Base-by-base conservation (phyloP, 2,113 vertebrate genomes). In the Salvelinus fontinalis region DNA sequence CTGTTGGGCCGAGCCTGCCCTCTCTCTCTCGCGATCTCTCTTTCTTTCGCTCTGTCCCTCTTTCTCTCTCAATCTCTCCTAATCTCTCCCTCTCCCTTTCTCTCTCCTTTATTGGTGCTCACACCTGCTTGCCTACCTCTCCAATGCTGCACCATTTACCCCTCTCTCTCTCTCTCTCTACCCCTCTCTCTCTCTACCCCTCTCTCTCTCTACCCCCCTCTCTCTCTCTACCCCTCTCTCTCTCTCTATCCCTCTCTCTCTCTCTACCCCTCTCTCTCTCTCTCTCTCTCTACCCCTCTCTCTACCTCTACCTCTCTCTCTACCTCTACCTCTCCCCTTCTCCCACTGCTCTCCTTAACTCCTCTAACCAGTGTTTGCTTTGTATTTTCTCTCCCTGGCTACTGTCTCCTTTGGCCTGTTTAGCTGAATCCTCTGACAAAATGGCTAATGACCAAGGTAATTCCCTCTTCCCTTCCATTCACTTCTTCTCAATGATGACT, bases 361-460 rank as follows among this genome's bases (percentile, higher is more conserved):
- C 84, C 66, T 86, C 89, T 95, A 94, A 94, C 95, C 92, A 91
- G 90, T 85, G 87, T 54, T 54, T 95, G 90, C 89, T 94, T 89
- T 95, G 90, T 96, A 90, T 96, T 90, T 95, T 95, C 90, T 96
- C 78, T 68, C 67, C 27, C 74, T 70, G 67, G 68, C 68, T 49
- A 70, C 87, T 92, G 87, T 95, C 94, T 91, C 88, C 87, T 89
- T 91, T 94, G 91, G 88, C 94, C 94, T 90, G 87, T 95, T 89
- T 97, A 97, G 97, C 97, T 93, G 98, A 99, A 91, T 97, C 97
- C 92, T 96, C 97, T 95, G 97, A 98, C 96, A 98, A 98, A 98
- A 99, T 99, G 97, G 95, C 97, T 96, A 99, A 99, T 95, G 97
- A 99, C 85, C 97, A 99, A 99, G 98, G 98, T 99, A 99, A 98